Percentiles rank a stretch among this genome's conserved stretches.
Conservation (phyloP, 2,888 invertebrate genomes). For the Emmelina monodactyla region DNA sequence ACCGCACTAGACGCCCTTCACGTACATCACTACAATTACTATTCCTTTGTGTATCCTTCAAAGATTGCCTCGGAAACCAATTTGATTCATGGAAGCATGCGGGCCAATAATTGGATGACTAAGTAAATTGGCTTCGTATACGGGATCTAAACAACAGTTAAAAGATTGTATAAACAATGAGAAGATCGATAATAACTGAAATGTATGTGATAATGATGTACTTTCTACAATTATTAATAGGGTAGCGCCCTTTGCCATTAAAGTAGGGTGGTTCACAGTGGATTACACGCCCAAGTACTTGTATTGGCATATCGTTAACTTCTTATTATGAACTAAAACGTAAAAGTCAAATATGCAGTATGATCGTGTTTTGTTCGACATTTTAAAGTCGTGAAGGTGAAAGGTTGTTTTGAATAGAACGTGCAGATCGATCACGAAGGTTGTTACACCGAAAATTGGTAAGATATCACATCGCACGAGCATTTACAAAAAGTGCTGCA, state of each 20-base stretch:
- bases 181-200: too few relatives aligned
- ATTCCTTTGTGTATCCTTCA: too few relatives aligned
- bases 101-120: slow-evolving; percentile 45
- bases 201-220: too few relatives aligned
- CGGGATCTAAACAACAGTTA: too few relatives aligned
- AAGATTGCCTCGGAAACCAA: slow-evolving; percentile 17
- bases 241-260: slow-evolving; percentile 30
- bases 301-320: slow-evolving; percentile 45
- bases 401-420: too few relatives aligned
- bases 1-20: slow-evolving; percentile 16
- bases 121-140: slow-evolving; percentile 44
- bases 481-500: too few relatives aligned
- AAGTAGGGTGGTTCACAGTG: slow-evolving; percentile 34
- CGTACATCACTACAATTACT: slow-evolving; percentile 11
- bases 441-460: too few relatives aligned
- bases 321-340: slow-evolving; percentile 46
- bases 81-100: slow-evolving; percentile 44
- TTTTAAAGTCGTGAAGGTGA: slow-evolving; percentile 26
- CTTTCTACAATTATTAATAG: too few relatives aligned
- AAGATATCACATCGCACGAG: too few relatives aligned
- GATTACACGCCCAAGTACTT: slow-evolving; percentile 49
- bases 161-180: too few relatives aligned
- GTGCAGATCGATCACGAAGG: too few relatives aligned
- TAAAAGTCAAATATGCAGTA: slow-evolving; percentile 34
- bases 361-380: slow-evolving; percentile 21